Evolutionary conservation across 1,140 invertebrate species (phyloP).

Genomic region (Danaus plexippus): DNA sequence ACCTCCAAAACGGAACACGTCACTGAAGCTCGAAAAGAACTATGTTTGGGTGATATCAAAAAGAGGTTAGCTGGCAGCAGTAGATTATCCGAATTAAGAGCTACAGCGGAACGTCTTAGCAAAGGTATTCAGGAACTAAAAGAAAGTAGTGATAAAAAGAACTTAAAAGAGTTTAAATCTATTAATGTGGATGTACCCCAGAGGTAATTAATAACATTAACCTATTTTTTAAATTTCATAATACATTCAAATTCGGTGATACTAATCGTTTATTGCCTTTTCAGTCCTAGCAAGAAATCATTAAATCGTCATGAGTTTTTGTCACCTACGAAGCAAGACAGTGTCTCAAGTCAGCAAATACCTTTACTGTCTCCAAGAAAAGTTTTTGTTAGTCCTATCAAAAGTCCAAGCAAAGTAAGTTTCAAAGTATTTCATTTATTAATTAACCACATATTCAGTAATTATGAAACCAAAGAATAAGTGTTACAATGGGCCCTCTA

Average conservation of each 20-base stretch:
- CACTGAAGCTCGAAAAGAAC: constrained; percentile 69
- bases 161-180: constrained; percentile 79
- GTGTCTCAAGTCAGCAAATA: constrained; percentile 20
- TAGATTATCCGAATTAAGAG: constrained; percentile 77
- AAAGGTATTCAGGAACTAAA: constrained; percentile 70
- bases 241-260: constrained; percentile 4
- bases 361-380: constrained; percentile 72
- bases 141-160: constrained; percentile 55
- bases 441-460: neutral
- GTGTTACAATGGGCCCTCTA: neutral
- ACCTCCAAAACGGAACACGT: constrained; percentile 44
- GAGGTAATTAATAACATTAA: constrained; percentile 70
- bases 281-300: constrained; percentile 74
- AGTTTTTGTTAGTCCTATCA: constrained; percentile 73
- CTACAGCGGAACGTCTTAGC: constrained; percentile 74
- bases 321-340: constrained; percentile 37
- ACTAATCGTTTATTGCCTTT: constrained; percentile 23
- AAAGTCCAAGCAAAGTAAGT: constrained; percentile 70
- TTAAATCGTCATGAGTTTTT: constrained; percentile 48
- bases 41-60: constrained; percentile 78
- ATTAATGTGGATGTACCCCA: constrained; percentile 81
- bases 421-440: neutral
- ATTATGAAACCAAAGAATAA: constrained; percentile 1
- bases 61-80: constrained; percentile 76
- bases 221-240: neutral